These are phyloP conservation scores for Silurus aristotelis DNA, from an alignment of 2,797 vertebrate species.

Conservation along the genomic window DNA sequence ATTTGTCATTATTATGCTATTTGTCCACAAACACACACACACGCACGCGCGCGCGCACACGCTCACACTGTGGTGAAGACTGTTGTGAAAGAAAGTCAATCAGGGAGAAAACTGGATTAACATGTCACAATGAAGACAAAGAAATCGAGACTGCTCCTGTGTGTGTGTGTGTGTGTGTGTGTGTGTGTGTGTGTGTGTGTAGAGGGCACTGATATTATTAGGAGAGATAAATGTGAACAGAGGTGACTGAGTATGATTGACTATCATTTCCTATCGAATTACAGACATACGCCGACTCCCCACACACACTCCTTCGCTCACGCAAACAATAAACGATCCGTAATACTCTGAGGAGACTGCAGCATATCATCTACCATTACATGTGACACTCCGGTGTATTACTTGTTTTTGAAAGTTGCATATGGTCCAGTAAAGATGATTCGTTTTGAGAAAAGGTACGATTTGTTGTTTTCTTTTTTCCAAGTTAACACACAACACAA, in stretches of 20 bases:
- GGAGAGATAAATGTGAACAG: conserved; percentile 33
- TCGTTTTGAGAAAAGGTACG: background rate
- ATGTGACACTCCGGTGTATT: background rate
- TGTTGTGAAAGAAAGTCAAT: conserved; percentile 33
- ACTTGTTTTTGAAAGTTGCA: background rate
- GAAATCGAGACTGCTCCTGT: background rate
- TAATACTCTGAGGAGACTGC: background rate
- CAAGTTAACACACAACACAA: background rate
- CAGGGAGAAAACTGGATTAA: conserved; percentile 28
- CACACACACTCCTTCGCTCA: conserved; percentile 8
- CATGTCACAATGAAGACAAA: conserved; percentile 34
- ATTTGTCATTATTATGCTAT: too few species aligned
- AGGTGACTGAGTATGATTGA: conserved; percentile 39
- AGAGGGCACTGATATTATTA: conserved; percentile 34
- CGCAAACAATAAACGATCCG: conserved; percentile 17
- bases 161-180: conserved; percentile 32
- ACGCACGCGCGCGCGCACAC: background rate
- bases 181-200: conserved; percentile 19
- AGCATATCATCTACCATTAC: conserved; percentile 34
- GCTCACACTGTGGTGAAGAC: background rate
- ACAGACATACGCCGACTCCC: conserved; percentile 19
- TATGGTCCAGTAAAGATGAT: background rate
- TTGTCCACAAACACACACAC: background rate
- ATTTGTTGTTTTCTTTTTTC: background rate
- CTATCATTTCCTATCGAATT: conserved; percentile 20